Evolutionary conservation across 2,797 vertebrate genomes (phyloP).

Genomic region (Phaenicophaeus curvirostris): DNA sequence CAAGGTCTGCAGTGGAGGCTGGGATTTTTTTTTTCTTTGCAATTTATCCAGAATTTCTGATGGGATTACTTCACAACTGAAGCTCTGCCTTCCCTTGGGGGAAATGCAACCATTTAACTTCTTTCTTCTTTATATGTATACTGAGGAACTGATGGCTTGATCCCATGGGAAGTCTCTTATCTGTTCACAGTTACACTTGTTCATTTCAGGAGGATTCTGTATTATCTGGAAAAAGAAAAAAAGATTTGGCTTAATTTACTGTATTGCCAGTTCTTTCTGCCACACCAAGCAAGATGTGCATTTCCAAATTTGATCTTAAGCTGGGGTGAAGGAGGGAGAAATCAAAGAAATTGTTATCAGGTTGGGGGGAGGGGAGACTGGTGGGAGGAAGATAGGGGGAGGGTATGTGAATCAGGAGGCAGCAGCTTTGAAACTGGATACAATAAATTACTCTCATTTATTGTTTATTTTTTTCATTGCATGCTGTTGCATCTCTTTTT

Average conservation of each 20-base stretch:
- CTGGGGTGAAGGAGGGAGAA: background rate
- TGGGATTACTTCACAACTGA: constrained; percentile 23
- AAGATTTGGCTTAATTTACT: constrained; percentile 3
- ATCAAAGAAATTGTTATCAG: background rate
- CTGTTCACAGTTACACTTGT: constrained; percentile 18
- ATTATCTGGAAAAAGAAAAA: background rate
- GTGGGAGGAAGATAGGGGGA: background rate
- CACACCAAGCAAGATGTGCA: background rate
- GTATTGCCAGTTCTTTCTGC: background rate
- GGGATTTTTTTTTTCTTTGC: background rate
- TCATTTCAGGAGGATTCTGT: constrained; percentile 29
- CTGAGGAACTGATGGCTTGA: background rate
- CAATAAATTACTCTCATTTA: background rate
- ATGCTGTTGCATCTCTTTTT: background rate
- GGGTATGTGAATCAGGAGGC: background rate
- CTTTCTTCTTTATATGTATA: background rate
- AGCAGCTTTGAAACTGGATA: background rate
- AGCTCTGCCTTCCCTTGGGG: constrained; percentile 12
- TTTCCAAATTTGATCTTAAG: constrained; percentile 10
- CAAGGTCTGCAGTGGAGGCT: background rate
- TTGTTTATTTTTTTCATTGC: background rate
- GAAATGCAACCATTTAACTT: constrained; percentile 34
- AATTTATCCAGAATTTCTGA: constrained; percentile 10
- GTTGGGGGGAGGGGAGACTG: accelerated
- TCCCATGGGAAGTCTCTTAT: background rate